Evolutionary conservation across 2,113 vertebrate species (phyloP).

Genomic region (Ardeotis arabs): DNA sequence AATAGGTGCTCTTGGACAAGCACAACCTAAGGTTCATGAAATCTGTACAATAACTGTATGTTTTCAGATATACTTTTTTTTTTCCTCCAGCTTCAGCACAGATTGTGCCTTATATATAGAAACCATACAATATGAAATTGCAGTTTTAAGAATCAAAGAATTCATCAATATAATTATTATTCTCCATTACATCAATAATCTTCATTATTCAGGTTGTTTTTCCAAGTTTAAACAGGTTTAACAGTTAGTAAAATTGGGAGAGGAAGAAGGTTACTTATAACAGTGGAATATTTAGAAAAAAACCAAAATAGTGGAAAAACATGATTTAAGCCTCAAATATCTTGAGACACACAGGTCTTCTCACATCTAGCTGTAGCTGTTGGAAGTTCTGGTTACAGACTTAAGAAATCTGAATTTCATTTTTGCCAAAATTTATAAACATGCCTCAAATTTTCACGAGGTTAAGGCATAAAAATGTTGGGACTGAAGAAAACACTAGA

Average conservation of each 20-base stretch:
- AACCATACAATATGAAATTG: not conserved
- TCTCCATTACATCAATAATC: not conserved
- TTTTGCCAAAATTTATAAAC: not conserved
- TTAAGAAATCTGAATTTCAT: not conserved
- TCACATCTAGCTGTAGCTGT: not conserved
- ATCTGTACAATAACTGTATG: rapidly evolving
- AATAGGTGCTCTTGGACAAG: not conserved
- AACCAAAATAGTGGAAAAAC: not conserved
- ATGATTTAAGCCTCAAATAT: not conserved
- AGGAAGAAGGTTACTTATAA: not conserved
- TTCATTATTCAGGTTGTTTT: not conserved
- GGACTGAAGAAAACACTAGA: not conserved
- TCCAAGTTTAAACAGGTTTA: not conserved
- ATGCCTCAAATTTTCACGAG: not conserved
- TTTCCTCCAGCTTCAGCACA: not conserved
- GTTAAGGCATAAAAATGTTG: not conserved
- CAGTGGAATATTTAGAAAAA: not conserved
- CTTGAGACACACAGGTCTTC: not conserved
- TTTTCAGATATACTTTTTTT: not conserved
- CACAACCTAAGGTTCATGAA: not conserved
- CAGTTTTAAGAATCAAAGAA: not conserved
- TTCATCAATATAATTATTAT: rapidly evolving
- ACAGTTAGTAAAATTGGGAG: not conserved
- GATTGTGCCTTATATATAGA: not conserved
- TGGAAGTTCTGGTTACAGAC: not conserved